A percentile compares a stretch with the other conserved stretches of the same genome.
phyloP scores from a whole-genome alignment of 2,113 vertebrate genomes.

The Sciurus niger region DNA sequence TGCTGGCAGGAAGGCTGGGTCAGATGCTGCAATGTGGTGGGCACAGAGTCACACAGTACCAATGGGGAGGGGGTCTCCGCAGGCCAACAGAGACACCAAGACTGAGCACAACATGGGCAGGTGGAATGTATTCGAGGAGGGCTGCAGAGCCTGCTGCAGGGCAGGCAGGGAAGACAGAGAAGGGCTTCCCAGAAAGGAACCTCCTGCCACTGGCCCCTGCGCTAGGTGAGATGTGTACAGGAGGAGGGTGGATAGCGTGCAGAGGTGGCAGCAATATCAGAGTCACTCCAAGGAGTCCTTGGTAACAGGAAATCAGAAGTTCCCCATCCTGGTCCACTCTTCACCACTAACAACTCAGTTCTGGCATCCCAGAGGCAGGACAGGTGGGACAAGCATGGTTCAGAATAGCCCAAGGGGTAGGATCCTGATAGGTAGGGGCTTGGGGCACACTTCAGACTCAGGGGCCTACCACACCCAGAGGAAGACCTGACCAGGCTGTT shows the following conservation, averaged over 20 bases:
- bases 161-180: slow-evolving; percentile 5
- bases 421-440: background rate
- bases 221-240: background rate
- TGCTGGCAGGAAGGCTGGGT: slow-evolving; percentile 54
- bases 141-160: background rate
- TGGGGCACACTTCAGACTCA: background rate
- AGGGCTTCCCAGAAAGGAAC: background rate
- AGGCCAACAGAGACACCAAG: background rate
- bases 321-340: background rate
- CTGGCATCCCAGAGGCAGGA: background rate
- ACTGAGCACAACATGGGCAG: background rate
- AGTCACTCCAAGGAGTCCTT: background rate
- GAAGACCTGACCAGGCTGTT: background rate
- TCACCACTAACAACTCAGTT: background rate
- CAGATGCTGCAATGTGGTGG: background rate
- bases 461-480: background rate
- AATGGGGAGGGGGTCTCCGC: background rate
- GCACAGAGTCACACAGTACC: background rate
- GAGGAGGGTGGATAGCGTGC: background rate
- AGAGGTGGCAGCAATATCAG: background rate
- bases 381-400: background rate
- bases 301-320: background rate
- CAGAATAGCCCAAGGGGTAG: background rate
- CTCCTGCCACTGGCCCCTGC: background rate
- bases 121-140: background rate